Evolutionary conservation across 2,888 invertebrate species (phyloP), one percentile per base, ranked within the genome.

Genomic region (Phalera bucephala): DNA sequence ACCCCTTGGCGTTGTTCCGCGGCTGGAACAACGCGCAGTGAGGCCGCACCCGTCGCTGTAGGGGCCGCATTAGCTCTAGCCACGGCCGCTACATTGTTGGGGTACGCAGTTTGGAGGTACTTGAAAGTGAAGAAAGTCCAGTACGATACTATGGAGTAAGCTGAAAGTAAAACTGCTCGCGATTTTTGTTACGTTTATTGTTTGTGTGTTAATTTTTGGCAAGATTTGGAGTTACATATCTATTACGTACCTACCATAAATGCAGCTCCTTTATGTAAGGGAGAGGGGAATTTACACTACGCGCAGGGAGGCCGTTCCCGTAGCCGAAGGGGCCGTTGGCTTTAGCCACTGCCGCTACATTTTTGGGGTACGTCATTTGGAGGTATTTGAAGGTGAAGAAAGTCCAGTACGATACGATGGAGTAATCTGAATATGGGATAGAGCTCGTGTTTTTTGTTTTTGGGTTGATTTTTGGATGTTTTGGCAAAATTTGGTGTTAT

Each of bases 51-150:
- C 93, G 97, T 23, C 32, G 86, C 57, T 0, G 78, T 79, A 0
- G 96, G 96, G 1, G 95, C 96, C 1, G 95, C 96, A 0, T 77
- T 97, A 17, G 96, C 97, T 0, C 91, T 96, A 15, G 95, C 95
- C 1, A 95, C 96, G 0, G 91, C 97, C 0, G 91, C 94, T 9
- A 97, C 95, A 0, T 92, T 97, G 12, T 92, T 95, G 1, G 96
- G 95, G 0, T 97, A 97, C 68, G 96, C 96, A 0, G 92, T 95
- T 42, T 96, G 93, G 90, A 93, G 96, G 61, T 96, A 97, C 71
- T 92, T 96, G 73, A 96, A 96, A 79, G 93, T 96, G 30, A 96
- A 96, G 87, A 96, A 96, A 79, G 95, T 97, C 1, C 96, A 97
- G 68, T 97, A 97, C 71, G 96, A 96, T 70, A 96, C 95, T 7